Conservation (phyloP, 53 echinoderm and acorn worm genomes). For the Pentamera pediparva region DNA sequence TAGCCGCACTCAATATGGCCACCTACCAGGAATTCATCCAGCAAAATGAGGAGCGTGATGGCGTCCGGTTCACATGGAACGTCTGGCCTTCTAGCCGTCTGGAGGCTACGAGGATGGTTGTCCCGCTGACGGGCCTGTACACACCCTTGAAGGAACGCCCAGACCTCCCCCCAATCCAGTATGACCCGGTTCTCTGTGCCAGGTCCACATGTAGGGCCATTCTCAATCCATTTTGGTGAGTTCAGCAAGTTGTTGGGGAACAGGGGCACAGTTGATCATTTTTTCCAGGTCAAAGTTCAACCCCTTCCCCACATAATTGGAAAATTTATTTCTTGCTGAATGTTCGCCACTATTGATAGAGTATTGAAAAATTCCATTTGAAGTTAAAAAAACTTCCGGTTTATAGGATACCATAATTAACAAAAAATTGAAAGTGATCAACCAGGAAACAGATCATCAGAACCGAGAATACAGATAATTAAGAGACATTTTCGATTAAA, state of each 20-base stretch:
- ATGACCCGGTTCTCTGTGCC: conserved; percentile 91
- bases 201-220: conserved; percentile 90
- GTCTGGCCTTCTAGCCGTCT: conserved; percentile 94
- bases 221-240: conserved; percentile 97
- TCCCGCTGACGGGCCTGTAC: conserved; percentile 77
- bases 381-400: no score
- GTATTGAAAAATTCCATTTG: no score
- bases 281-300: no score
- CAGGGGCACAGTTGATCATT: background rate
- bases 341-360: no score
- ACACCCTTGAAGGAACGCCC: conserved; percentile 91
- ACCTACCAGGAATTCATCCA: conserved; percentile 85
- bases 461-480: no score
- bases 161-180: conserved; percentile 92
- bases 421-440: no score
- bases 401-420: background rate
- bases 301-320: no score
- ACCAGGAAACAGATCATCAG: no score
- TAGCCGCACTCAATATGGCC: no score
- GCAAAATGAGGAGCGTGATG: conserved; percentile 84
- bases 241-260: background rate
- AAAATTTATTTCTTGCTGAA: no score
- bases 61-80: conserved; percentile 91
- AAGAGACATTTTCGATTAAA: no score
- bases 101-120: conserved; percentile 98